phyloP scores from a whole-genome alignment of 2,888 invertebrate genomes.

The Drosophila multiciliata region DNA sequence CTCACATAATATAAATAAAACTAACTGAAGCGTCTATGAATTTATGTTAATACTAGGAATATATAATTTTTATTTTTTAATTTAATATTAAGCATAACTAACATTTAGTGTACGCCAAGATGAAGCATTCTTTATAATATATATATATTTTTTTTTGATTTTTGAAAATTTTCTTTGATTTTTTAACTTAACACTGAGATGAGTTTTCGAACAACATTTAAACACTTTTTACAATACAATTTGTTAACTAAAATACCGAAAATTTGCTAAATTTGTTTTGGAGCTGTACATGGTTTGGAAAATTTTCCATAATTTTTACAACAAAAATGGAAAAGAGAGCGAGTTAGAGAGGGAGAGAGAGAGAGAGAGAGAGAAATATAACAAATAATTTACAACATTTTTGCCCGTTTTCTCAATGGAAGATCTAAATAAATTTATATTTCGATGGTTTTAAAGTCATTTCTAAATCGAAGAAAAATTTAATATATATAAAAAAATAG shows the following conservation, averaged over 20 bases:
- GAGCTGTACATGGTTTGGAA: slow-evolving; percentile 59
- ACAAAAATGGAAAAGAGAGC: slow-evolving; percentile 44
- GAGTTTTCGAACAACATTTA: slow-evolving; percentile 77
- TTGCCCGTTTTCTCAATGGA: slow-evolving; percentile 11
- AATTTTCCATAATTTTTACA: slow-evolving; percentile 44
- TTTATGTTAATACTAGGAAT: slow-evolving; percentile 75
- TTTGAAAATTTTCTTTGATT: slow-evolving; percentile 50
- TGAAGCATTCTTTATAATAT: slow-evolving; percentile 49
- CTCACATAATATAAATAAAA: slow-evolving; percentile 68
- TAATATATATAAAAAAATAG: background rate
- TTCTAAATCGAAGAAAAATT: background rate
- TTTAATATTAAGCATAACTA: slow-evolving; percentile 59
- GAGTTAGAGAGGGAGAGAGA: slow-evolving; percentile 1
- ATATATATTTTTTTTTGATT: slow-evolving; percentile 27
- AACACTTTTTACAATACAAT: slow-evolving; percentile 68
- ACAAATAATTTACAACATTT: slow-evolving; percentile 81
- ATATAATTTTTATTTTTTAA: slow-evolving; percentile 7
- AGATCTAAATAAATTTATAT: background rate
- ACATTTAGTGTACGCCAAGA: slow-evolving; percentile 56
- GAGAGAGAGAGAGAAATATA: slow-evolving; percentile 32
- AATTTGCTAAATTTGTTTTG: slow-evolving; percentile 61
- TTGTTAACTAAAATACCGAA: slow-evolving; percentile 54
- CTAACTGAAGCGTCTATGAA: slow-evolving; percentile 80
- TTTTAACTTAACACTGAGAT: slow-evolving; percentile 81
- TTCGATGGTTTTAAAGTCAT: too few relatives aligned